Base-by-base conservation (phyloP, 1,140 invertebrate genomes). In the Euura lappo region DNA sequence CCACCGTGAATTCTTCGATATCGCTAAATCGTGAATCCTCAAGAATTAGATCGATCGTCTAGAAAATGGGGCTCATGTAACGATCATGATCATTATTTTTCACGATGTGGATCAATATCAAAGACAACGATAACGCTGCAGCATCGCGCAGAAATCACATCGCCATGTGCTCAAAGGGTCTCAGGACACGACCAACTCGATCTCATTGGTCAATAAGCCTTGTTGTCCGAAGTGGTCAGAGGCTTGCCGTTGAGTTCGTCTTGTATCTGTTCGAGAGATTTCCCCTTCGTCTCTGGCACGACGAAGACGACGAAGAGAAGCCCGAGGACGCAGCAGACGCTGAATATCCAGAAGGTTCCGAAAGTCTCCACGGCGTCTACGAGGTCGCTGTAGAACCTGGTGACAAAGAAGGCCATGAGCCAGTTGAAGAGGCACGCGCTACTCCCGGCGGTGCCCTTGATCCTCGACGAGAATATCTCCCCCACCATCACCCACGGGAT, bases 271-370 rank as follows among this genome's bases (percentile, higher is more conserved):
- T 97, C 93, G 4, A 97, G 86, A 60, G 91, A 92, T 84, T 95
- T 96, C 7, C 96, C 96, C 88, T 97, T 97, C 0, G 96, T 98
- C 86, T 98, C 97, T 0, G 96, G 95, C 5, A 98, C 91, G 13
- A 95, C 82, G 66, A 94, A 89, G 75, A 91, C 91, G n/a, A 96
- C 91, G 76, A 97, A 95, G 3, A 94, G 69, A 45, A 91, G 89
- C 6, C 94, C 94, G 8, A 94, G 2, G 0, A 91, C 82, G 71
- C 94, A 93, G 67, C 96, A 88, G 3, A 86, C 90, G 5, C 93
- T 91, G 81, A 96, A 98, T 28, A 96, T 83, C 92, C 93, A 97
- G 85, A 97, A 98, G 11, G 93, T 91, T 44, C 89, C 90, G 45
- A 91, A 90, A 1, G 85, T 80, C 0, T 92, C 91, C 44, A 96